Percentiles rank a stretch among this genome's conserved stretches.
Evolutionary conservation across 2,797 vertebrate genomes (phyloP).

Genomic region (Psittacula echo): DNA sequence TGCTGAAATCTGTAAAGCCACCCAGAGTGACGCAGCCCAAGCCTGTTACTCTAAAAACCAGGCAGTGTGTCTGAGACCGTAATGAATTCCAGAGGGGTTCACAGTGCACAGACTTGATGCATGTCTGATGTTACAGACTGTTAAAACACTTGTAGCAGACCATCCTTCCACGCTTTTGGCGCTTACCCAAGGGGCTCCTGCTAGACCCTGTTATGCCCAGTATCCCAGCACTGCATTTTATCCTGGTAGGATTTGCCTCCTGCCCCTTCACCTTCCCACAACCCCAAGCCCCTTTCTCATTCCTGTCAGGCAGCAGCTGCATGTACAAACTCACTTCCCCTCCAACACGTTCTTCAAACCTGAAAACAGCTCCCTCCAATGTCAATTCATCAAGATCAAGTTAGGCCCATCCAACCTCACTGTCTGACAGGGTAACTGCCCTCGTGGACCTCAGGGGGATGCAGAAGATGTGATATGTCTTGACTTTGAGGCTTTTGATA

Average conservation of each 20-base stretch:
- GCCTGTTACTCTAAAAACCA: not conserved
- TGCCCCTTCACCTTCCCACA: not conserved
- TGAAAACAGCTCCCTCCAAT: not conserved
- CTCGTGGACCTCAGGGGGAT: accelerated
- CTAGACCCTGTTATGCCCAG: not conserved
- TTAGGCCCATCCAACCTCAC: not conserved
- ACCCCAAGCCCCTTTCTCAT: not conserved
- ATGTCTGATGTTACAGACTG: constrained; percentile 2
- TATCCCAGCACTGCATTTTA: not conserved
- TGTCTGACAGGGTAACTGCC: constrained; percentile 23
- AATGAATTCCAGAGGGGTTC: constrained; percentile 32
- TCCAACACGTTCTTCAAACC: not conserved
- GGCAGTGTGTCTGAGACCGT: not conserved
- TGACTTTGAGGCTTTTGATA: constrained; percentile 33
- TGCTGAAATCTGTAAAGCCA: not conserved
- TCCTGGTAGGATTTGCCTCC: not conserved
- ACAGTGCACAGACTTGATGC: not conserved
- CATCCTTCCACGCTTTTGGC: not conserved
- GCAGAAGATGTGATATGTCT: not conserved
- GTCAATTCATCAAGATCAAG: constrained; percentile 27
- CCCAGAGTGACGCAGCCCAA: not conserved
- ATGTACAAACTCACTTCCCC: not conserved
- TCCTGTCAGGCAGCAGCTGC: not conserved
- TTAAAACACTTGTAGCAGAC: constrained; percentile 12
- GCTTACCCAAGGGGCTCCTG: not conserved